Evolutionary conservation across 2,797 vertebrate genomes (phyloP), one percentile per base, ranked within the genome.

Genomic region (Champsocephalus esox): DNA sequence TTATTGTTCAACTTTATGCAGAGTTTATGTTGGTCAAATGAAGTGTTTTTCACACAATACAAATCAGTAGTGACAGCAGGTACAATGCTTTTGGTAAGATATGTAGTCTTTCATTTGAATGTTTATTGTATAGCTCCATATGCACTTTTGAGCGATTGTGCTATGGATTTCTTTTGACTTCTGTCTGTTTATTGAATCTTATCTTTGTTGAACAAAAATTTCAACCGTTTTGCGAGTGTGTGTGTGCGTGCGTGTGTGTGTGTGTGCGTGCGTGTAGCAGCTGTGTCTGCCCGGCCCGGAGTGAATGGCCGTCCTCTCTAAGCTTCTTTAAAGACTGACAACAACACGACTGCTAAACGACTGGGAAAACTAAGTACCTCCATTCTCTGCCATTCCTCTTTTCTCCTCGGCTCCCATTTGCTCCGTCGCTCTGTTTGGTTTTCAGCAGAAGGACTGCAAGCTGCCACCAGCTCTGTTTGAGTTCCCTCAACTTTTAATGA

Each of bases 401-500:
- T 86, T 87, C 84, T 92, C 58, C 58, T 45, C 5, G 43, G 61
- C 77, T 83, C 70, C 66, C 80, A 77, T 82, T 85, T 49, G 50
- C 79, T 72, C 86, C 28, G 46, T 49, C 4, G 24, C 80, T 81
- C 43, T 91, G 88, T 91, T 92, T 93, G 89, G 67, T 90, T 90
- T 91, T 56, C 77, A 43, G 86, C 83, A 82, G 86, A 72, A 79
- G 75, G 83, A 66, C 79, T 48, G 70, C 89, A 87, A 92, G 92
- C 91, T 90, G 91, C 91, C 88, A 81, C 87, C 87, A 65, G 75
- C 86, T 87, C 86, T 93, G 88, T 93, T 93, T 93, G 92, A 90
- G 70, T 88, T 92, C 86, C 89, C 87, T 85, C 89, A 90, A 82
- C 92, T 88, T 90, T 92, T 92, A 93, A 93, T 93, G 91, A 93